phyloP scores from a whole-genome alignment of 1,140 invertebrate genomes.

The Drosophila melanogaster region Release_6_plus_ISO1_MT NT_037436.4:4489001-4489500 shows the following conservation, averaged over 20 bases:
- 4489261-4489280: conserved; percentile 12
- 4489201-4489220: conserved; percentile 49
- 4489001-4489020: conserved; percentile 56
- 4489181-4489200: conserved; percentile 49
- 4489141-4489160: conserved; percentile 34
- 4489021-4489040: conserved; percentile 26
- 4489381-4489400: conserved; percentile 11
- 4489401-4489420: conserved; percentile 20
- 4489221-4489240: conserved; percentile 63
- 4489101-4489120: conserved; percentile 22
- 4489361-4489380: conserved; percentile 60
- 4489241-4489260: conserved; percentile 47
- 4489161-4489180: conserved; percentile 20
- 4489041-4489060: conserved; percentile 51
- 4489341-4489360: conserved; percentile 62
- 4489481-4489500: conserved; percentile 59
- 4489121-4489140: conserved; percentile 52
- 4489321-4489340: conserved; percentile 45
- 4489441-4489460: conserved; percentile 50
- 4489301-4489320: conserved; percentile 53
- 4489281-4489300: conserved; percentile 49
- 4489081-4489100: conserved; percentile 24
- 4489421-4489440: conserved; percentile 35
- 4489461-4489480: conserved; percentile 82
- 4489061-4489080: conserved; percentile 20